Evolutionary conservation across 2,888 invertebrate species (phyloP).

Genomic region (Boloria selene): DNA sequence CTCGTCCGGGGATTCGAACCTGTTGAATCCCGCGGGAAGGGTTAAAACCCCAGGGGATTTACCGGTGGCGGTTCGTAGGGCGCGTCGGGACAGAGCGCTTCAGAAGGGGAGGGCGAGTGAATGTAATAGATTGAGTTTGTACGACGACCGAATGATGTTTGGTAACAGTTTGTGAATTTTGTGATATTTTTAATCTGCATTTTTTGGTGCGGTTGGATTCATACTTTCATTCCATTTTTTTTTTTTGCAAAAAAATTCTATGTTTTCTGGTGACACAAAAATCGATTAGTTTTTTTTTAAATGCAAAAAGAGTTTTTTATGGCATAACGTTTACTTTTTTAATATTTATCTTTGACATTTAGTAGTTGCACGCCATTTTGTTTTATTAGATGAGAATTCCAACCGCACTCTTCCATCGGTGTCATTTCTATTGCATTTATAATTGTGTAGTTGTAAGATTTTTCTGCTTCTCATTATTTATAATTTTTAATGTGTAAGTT

Average conservation of each 20-base stretch:
- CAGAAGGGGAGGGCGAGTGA: slow-evolving; percentile 70
- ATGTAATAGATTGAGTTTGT: slow-evolving; percentile 90
- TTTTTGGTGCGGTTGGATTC: slow-evolving; percentile 34
- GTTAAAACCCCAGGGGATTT: slow-evolving; percentile 92
- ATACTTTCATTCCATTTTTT: too few relatives aligned
- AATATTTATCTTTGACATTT: too few relatives aligned
- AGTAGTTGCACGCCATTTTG: background rate
- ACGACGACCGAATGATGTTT: slow-evolving; percentile 95
- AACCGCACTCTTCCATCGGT: slow-evolving; percentile 32
- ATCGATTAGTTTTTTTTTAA: background rate
- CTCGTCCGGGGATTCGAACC: slow-evolving; percentile 84
- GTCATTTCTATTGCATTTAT: slow-evolving; percentile 42
- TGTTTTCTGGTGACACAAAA: background rate
- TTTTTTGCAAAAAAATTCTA: too few relatives aligned
- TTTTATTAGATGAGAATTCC: slow-evolving; percentile 3
- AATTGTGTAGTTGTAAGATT: slow-evolving; percentile 42
- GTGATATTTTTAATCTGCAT: slow-evolving; percentile 42
- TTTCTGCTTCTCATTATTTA: slow-evolving; percentile 37
- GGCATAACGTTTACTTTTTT: too few relatives aligned
- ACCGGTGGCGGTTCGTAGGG: slow-evolving; percentile 88
- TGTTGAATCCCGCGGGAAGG: slow-evolving; percentile 88
- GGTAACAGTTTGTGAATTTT: slow-evolving; percentile 71
- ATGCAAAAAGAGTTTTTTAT: too few relatives aligned
- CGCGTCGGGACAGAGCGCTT: slow-evolving; percentile 84
- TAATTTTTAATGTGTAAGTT: slow-evolving; percentile 7